A percentile compares a stretch with the other conserved stretches of the same genome.
Evolutionary conservation across 2,797 vertebrate genomes (phyloP).

Genomic region (Chelon labrosus): DNA sequence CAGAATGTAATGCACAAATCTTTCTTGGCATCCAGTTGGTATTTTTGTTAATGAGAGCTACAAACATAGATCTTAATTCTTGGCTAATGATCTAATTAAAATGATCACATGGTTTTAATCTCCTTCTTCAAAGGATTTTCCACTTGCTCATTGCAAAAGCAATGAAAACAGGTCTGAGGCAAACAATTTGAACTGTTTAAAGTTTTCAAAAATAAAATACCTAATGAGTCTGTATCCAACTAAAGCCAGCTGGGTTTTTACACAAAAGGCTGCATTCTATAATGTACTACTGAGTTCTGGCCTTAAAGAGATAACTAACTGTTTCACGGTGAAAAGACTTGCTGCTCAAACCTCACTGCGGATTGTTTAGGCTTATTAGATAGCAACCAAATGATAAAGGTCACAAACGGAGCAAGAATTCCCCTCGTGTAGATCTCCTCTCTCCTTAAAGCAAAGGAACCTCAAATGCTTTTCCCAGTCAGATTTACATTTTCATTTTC

Average conservation of each 20-base stretch:
- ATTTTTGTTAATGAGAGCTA: conserved; percentile 82
- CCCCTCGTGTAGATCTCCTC: conserved; percentile 64
- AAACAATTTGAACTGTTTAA: conserved; percentile 70
- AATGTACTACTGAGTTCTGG: conserved; percentile 70
- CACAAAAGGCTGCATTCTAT: conserved; percentile 65
- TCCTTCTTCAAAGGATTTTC: conserved; percentile 80
- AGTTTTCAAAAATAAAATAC: conserved; percentile 71
- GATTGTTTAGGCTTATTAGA: conserved; percentile 81
- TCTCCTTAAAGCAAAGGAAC: conserved; percentile 54
- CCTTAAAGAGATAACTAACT: conserved; percentile 73
- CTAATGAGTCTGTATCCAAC: conserved; percentile 73
- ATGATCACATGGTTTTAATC: conserved; percentile 87
- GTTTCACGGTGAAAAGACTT: conserved; percentile 63
- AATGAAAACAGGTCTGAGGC: conserved; percentile 69
- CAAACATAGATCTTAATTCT: conserved; percentile 84
- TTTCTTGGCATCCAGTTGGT: conserved; percentile 73
- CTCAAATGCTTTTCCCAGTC: conserved; percentile 57
- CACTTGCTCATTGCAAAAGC: conserved; percentile 65
- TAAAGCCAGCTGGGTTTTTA: conserved; percentile 75
- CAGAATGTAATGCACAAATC: conserved; percentile 65
- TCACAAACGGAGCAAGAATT: conserved; percentile 74
- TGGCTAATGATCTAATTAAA: conserved; percentile 86
- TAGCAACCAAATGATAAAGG: conserved; percentile 73
- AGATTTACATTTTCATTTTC: conserved; percentile 86
- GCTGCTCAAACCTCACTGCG: conserved; percentile 57